phyloP scores from a whole-genome alignment of 2,797 vertebrate genomes.

The Neosilurus mollespiculum region DNA sequence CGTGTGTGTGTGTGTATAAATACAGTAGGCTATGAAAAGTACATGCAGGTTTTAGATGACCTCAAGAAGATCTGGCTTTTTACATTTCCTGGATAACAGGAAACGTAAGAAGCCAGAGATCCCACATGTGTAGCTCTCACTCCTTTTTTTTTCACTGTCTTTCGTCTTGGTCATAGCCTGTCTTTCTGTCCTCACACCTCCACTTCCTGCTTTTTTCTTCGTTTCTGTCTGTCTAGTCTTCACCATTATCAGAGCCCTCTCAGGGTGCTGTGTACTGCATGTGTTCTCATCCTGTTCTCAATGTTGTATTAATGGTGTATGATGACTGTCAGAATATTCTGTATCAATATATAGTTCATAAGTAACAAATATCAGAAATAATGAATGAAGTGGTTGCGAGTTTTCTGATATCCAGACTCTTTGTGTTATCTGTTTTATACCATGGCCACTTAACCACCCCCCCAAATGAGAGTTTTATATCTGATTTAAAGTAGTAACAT shows the following conservation, averaged over 20 bases:
- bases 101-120: not conserved
- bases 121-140: not conserved
- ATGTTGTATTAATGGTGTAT: slow-evolving; percentile 29
- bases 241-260: slow-evolving; percentile 4
- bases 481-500: not conserved
- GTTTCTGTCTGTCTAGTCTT: not conserved
- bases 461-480: not conserved
- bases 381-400: not conserved
- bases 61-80: not conserved
- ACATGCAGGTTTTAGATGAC: not conserved
- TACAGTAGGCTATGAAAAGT: not conserved
- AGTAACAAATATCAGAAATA: not conserved
- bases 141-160: slow-evolving; percentile 30
- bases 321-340: not conserved
- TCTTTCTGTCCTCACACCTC: not conserved
- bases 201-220: not conserved
- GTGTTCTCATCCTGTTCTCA: slow-evolving; percentile 32
- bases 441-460: not conserved
- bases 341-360: not conserved
- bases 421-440: not conserved
- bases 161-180: slow-evolving; percentile 8
- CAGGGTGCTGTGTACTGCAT: not conserved
- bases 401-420: not conserved
- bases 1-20: not conserved
- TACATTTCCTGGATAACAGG: not conserved